phyloP scores from a whole-genome alignment of 2,113 vertebrate species.

The Sprattus sprattus region DNA sequence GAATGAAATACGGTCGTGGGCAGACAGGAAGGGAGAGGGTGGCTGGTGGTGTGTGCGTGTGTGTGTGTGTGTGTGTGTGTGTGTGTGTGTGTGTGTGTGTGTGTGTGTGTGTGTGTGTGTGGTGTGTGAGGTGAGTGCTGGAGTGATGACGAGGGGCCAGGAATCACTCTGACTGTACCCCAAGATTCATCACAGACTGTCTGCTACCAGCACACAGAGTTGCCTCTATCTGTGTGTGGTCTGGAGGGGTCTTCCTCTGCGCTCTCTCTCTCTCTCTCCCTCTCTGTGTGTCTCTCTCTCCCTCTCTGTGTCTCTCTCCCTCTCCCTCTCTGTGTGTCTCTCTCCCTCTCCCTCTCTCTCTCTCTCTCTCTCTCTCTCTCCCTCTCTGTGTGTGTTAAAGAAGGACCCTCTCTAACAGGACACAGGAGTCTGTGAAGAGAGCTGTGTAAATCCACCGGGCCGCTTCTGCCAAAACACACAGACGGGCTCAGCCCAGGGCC shows the following conservation, averaged over 20 bases:
- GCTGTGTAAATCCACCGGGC: slow-evolving; percentile 31
- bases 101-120: neutral
- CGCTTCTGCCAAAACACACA: slow-evolving; percentile 36
- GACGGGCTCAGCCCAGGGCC: neutral
- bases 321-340: neutral
- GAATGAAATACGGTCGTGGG: neutral
- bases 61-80: neutral
- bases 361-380: neutral
- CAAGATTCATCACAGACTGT: neutral
- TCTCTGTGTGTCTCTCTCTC: neutral
- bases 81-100: neutral
- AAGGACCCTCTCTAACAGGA: slow-evolving; percentile 12
- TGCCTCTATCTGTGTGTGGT: slow-evolving; percentile 4
- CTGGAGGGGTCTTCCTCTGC: neutral
- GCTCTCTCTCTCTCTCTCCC: neutral
- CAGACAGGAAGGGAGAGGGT: too few relatives aligned
- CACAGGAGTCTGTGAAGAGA: slow-evolving; percentile 20
- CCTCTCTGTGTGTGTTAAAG: neutral
- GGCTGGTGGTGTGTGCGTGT: neutral
- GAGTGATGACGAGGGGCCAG: neutral
- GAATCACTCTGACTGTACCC: neutral
- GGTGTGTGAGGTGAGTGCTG: neutral
- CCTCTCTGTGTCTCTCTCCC: neutral
- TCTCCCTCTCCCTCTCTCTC: neutral
- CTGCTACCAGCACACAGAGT: neutral